Conservation (phyloP, 2,888 invertebrate species). For the Odontocolon sp. region DNA sequence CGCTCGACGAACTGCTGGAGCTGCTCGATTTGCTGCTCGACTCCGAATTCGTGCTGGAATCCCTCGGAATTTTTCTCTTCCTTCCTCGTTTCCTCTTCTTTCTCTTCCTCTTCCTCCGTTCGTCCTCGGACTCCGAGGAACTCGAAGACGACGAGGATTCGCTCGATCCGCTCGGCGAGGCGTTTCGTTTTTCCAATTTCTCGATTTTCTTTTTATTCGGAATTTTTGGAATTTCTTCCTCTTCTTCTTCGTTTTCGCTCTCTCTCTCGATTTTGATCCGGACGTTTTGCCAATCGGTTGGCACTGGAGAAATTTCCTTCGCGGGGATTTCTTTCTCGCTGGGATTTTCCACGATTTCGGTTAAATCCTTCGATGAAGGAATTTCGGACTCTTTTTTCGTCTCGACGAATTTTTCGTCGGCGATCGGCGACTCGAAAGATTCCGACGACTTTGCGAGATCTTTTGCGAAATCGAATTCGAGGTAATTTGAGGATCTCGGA, state of each 20-base stretch:
- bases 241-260: slow-evolving; percentile 67
- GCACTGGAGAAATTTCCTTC: slow-evolving; percentile 63
- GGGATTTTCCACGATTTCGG: slow-evolving; percentile 25
- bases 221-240: slow-evolving; percentile 13
- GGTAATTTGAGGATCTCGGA: neutral
- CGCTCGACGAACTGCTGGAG: slow-evolving; percentile 68
- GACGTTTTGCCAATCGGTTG: slow-evolving; percentile 76
- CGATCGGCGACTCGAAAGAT: too few relatives aligned
- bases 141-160: slow-evolving; percentile 64
- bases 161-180: slow-evolving; percentile 59
- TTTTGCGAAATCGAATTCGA: too few relatives aligned
- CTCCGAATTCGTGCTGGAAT: slow-evolving; percentile 73
- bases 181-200: slow-evolving; percentile 11
- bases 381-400: too few relatives aligned
- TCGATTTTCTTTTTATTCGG: slow-evolving; percentile 12
- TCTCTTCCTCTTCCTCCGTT: slow-evolving; percentile 34
- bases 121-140: slow-evolving; percentile 68
- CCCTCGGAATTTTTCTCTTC: slow-evolving; percentile 55
- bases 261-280: slow-evolving; percentile 73
- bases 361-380: too few relatives aligned
- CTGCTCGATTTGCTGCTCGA: slow-evolving; percentile 66
- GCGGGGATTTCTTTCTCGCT: slow-evolving; percentile 25
- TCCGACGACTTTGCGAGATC: too few relatives aligned
- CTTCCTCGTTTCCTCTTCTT: slow-evolving; percentile 24
- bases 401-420: neutral